phyloP scores from a whole-genome alignment of 2,797 vertebrate species.

The Prionace glauca region DNA sequence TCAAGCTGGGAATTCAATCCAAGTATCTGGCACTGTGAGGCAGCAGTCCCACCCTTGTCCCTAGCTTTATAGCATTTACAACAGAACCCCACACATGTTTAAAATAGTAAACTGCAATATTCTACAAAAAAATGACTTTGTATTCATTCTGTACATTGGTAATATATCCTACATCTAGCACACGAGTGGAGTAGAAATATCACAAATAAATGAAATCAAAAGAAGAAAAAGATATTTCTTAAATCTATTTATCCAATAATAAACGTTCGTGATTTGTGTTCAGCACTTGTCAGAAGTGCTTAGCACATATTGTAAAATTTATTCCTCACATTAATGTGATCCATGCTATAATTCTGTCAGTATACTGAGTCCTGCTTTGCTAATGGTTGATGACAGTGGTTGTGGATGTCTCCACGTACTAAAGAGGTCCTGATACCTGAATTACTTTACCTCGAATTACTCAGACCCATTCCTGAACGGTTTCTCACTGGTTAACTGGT shows the following conservation, averaged over 20 bases:
- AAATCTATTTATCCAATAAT: conserved; percentile 11
- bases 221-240: background rate
- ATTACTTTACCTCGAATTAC: conserved; percentile 57
- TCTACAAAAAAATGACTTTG: background rate
- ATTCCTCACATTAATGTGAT: conserved; percentile 46
- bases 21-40: too few species aligned
- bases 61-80: background rate
- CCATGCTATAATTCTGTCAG: conserved; percentile 53
- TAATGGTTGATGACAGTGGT: conserved; percentile 45
- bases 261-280: conserved; percentile 48
- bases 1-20: too few species aligned
- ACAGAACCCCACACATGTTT: background rate
- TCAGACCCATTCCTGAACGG: conserved; percentile 41
- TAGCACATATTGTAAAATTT: conserved; percentile 54
- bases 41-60: too few species aligned
- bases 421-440: conserved; percentile 47
- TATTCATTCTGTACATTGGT: background rate
- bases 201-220: background rate
- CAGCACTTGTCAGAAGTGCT: conserved; percentile 52
- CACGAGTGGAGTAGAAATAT: background rate
- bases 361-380: conserved; percentile 53
- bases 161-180: background rate
- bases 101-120: background rate
- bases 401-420: conserved; percentile 51
- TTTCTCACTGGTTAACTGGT: background rate